Evolutionary conservation across 2,888 invertebrate species (phyloP).

Genomic region (Euplagia quadripunctaria): DNA sequence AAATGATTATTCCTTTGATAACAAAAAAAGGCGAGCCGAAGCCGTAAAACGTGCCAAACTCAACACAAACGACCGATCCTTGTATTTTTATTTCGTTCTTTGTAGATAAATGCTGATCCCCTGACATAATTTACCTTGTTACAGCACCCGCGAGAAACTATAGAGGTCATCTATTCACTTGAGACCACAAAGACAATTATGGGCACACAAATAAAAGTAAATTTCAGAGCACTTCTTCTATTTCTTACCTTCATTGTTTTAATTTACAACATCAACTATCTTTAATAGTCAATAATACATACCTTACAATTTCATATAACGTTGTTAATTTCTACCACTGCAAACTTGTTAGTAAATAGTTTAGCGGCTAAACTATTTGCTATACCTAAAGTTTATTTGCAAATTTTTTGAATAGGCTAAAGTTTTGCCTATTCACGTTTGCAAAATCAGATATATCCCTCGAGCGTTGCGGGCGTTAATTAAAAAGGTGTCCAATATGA

Average conservation of each 20-base stretch:
- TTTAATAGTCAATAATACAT: not conserved
- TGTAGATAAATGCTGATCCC: constrained; percentile 12
- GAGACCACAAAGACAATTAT: constrained; percentile 11
- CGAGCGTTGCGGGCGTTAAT: too few relatives aligned
- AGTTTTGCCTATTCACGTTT: too few relatives aligned
- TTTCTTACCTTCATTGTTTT: not conserved
- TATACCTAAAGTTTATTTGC: too few relatives aligned
- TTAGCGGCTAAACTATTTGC: too few relatives aligned
- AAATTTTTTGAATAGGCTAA: too few relatives aligned
- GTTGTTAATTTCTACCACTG: not conserved
- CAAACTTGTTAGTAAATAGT: too few relatives aligned
- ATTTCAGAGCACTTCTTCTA: not conserved
- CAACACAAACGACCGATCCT: not conserved
- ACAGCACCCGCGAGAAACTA: constrained; percentile 1
- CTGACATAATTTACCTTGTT: constrained; percentile 12
- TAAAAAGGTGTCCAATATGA: too few relatives aligned
- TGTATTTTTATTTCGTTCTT: constrained; percentile 7
- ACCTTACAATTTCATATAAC: not conserved
- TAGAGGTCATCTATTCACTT: constrained; percentile 3
- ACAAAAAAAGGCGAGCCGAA: not conserved
- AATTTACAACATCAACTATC: not conserved
- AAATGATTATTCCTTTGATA: not conserved
- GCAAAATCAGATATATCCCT: too few relatives aligned
- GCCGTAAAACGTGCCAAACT: not conserved
- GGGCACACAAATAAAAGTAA: constrained; percentile 5